Conservation (phyloP, 2,888 invertebrate species). For the Gasteruption jaculator region DNA sequence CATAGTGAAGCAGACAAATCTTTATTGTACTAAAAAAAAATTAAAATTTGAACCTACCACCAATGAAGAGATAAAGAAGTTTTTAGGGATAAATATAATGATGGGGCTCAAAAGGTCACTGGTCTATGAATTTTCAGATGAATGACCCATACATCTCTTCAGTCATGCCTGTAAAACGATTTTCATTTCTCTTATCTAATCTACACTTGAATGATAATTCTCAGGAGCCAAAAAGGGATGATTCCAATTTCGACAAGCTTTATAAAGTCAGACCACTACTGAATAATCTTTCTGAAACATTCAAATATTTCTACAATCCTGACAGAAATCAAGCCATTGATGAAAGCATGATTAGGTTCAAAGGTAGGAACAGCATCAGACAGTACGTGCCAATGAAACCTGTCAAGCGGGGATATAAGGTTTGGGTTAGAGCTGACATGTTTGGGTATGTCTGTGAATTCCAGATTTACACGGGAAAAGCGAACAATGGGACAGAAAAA, state of each 20-base stretch:
- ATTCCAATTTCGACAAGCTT: constrained; percentile 26
- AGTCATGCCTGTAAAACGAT: constrained; percentile 17
- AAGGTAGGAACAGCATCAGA: constrained; percentile 25
- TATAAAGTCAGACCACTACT: constrained; percentile 30
- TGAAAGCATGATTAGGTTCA: constrained; percentile 31
- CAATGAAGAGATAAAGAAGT: too few relatives aligned
- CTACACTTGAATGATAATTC: constrained; percentile 28
- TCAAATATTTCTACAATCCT: constrained; percentile 17
- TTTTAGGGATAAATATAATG: too few relatives aligned
- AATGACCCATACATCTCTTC: constrained; percentile 12
- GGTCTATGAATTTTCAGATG: too few relatives aligned
- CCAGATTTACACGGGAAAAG: constrained; percentile 30
- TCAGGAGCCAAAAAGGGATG: constrained; percentile 20
- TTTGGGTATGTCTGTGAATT: constrained; percentile 26
- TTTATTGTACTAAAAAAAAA: too few relatives aligned
- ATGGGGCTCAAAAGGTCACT: too few relatives aligned
- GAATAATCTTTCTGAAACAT: constrained; percentile 21
- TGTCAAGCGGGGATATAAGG: constrained; percentile 29
- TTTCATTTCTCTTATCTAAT: constrained; percentile 14
- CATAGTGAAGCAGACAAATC: too few relatives aligned
- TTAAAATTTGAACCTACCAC: too few relatives aligned
- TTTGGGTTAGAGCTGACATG: constrained; percentile 27
- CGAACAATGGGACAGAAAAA: constrained; percentile 19
- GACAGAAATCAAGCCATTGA: constrained; percentile 22
- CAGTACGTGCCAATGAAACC: constrained; percentile 29